Evolutionary conservation across 2,797 vertebrate genomes (phyloP).

Genomic region (Psittacula derbiana): DNA sequence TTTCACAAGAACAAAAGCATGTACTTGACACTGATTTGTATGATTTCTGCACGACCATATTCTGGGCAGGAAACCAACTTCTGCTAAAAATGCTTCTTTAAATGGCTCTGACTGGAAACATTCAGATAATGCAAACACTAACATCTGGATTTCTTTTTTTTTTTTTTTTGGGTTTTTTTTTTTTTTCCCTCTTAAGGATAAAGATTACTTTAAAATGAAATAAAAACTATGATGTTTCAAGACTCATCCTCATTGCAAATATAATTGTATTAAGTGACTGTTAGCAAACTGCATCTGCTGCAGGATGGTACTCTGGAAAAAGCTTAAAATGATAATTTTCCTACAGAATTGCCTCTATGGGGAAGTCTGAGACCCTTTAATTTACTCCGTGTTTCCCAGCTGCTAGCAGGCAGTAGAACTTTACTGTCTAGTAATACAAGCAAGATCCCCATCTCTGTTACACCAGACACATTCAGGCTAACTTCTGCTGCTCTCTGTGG

Average conservation of each 20-base stretch:
- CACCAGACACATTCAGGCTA: neutral
- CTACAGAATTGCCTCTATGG: neutral
- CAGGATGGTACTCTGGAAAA: neutral
- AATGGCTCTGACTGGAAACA: neutral
- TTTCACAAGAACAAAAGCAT: neutral
- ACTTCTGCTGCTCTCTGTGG: neutral
- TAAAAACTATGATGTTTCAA: neutral
- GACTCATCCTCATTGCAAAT: neutral
- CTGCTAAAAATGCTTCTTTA: neutral
- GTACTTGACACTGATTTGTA: conserved; percentile 18
- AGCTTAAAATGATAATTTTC: neutral
- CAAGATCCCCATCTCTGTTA: neutral
- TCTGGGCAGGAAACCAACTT: conserved; percentile 22
- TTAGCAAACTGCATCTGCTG: neutral
- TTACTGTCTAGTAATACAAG: neutral
- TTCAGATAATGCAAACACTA: neutral
- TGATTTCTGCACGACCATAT: neutral
- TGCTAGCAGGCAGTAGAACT: neutral
- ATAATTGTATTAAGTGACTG: neutral
- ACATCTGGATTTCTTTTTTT: neutral
- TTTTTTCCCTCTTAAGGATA: neutral
- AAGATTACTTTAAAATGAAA: neutral
- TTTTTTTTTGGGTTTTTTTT: neutral
- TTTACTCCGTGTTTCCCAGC: neutral
- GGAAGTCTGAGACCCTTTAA: neutral